Evolutionary conservation across 2,797 vertebrate genomes (phyloP).

Genomic region (Tragopan temminckii): DNA sequence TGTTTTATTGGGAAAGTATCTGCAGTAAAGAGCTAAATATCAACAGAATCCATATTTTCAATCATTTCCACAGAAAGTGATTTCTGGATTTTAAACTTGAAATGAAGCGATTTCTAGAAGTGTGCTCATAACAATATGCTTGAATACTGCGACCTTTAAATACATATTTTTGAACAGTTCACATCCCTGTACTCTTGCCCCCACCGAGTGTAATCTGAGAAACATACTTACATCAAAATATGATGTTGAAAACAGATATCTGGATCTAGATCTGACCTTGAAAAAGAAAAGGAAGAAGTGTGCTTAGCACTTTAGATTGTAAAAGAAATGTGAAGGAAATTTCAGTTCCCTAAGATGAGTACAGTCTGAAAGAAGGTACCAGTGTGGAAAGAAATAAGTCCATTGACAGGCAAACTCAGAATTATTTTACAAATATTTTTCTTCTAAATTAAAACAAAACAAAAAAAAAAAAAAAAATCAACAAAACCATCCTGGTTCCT

Average conservation of each 20-base stretch:
- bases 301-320: not conserved
- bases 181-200: not conserved
- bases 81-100: not conserved
- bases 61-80: not conserved
- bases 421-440: not conserved
- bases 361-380: not conserved
- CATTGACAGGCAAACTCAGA: not conserved
- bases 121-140: not conserved
- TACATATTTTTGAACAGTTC: not conserved
- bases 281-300: not conserved
- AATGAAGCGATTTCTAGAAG: not conserved
- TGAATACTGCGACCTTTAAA: not conserved
- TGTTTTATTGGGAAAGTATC: not conserved
- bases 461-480: not conserved
- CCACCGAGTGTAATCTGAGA: conserved; percentile 25
- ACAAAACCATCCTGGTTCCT: not conserved
- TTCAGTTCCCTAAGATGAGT: not conserved
- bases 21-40: not conserved
- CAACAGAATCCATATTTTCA: not conserved
- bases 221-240: not conserved
- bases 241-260: conserved; percentile 15
- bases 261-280: conserved; percentile 19
- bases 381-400: not conserved
- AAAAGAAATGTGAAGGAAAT: not conserved
- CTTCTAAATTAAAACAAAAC: not conserved